Percentiles rank a stretch among this genome's conserved stretches.
phyloP scores from a whole-genome alignment of 2,888 invertebrate genomes.

The Mimas tiliae region DNA sequence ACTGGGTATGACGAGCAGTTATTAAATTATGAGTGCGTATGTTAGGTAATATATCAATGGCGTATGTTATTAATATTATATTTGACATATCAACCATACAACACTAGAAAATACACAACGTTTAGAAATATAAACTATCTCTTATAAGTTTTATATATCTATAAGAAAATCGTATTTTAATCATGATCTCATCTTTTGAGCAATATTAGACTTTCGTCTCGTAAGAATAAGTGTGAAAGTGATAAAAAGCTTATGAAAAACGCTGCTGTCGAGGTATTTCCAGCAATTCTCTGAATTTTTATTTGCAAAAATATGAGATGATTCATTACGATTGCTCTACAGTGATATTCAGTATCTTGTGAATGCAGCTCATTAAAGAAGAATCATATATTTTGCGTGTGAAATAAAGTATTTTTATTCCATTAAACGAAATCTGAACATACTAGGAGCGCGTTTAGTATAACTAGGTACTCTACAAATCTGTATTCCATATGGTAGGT shows the following conservation, averaged over 20 bases:
- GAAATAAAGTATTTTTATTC: neutral
- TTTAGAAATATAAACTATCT: too few relatives aligned
- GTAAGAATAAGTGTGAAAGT: constrained; percentile 1
- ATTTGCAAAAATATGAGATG: constrained; percentile 29
- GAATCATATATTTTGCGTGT: constrained; percentile 6
- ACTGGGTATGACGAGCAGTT: too few relatives aligned
- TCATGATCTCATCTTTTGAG: neutral
- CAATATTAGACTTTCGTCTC: neutral
- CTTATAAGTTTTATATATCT: too few relatives aligned
- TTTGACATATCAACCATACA: too few relatives aligned
- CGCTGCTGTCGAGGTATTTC: neutral
- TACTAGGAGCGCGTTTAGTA: too few relatives aligned
- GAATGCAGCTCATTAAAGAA: constrained; percentile 17
- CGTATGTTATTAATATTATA: too few relatives aligned
- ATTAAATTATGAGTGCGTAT: too few relatives aligned
- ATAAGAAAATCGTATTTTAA: neutral
- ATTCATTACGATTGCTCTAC: constrained; percentile 16
- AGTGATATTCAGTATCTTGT: constrained; percentile 15
- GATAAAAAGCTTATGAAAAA: neutral
- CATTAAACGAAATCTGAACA: too few relatives aligned
- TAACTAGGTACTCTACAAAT: too few relatives aligned
- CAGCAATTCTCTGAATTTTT: constrained; percentile 9
- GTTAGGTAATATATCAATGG: too few relatives aligned
- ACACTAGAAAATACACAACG: too few relatives aligned
- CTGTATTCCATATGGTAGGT: too few relatives aligned